Evolutionary conservation across 2,797 vertebrate genomes (phyloP), one percentile per base, ranked within the genome.

Genomic region (Macrochelys suwanniensis): DNA sequence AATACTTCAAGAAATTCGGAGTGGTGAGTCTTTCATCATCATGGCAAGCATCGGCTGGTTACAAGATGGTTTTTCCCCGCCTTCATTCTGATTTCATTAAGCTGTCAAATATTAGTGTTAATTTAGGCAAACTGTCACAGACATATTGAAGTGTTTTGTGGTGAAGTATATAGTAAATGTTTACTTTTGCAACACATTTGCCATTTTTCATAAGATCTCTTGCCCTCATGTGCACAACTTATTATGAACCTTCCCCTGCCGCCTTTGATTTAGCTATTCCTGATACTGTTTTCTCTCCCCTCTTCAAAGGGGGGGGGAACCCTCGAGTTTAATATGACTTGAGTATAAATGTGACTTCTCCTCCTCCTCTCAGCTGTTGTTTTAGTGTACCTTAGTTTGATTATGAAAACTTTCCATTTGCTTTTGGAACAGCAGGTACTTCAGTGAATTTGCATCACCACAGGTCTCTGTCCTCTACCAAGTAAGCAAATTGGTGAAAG

Each of bases 1-100:
- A 99, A 98, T 99, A 99, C 99, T 99, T 99, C 99, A 99, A 99
- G 99, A 99, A 99, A 98, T 99, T 99, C 87, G 99, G 99, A 99
- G 99, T 99, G 99, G 99, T 99, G 98, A 99, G 99, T 99, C 89
- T 76, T 89, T 82, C 74, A 5, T 89, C 42, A 5, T 42, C 16
- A 13, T 50, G 19, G 86, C 84, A 68, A 31, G 83, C 68, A 11
- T 6, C 23, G 16, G 26, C 71, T 2, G 7, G 54, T 78, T 92
- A 50, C 21, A 57, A 80, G 68, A 16, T 49, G 45, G 45, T 49
- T 77, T 54, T 45, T 80, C 42, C 93, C 84, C 19, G 87, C 85
- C 82, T 85, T 84, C 56, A 54, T 88, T 94, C 83, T 76, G 28
- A 17, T 84, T 89, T 76, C 13, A 25, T 96, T 88, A 90, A 56